Evolutionary conservation across 2,888 invertebrate genomes (phyloP).

Genomic region (Trichopoda pennipes): DNA sequence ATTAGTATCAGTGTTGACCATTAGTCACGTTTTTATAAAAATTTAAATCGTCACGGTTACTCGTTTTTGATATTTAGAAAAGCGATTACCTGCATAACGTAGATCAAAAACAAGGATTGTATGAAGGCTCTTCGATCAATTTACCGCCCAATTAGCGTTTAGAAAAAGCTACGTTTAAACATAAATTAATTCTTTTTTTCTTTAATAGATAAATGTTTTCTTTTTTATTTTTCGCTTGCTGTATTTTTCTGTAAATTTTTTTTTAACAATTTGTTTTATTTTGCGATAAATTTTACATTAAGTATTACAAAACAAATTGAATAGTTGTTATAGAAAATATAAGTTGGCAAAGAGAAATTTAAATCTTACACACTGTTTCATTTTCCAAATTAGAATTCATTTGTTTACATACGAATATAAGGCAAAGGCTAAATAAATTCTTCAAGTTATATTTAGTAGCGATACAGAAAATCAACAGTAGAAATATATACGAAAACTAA

Average conservation of each 20-base stretch:
- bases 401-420: slow-evolving; percentile 30
- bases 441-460: not conserved
- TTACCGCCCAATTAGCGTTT: not conserved
- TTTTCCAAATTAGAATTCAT: slow-evolving; percentile 28
- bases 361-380: slow-evolving; percentile 53
- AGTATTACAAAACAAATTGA: slow-evolving; percentile 51
- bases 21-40: no score
- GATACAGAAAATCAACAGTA: slow-evolving; percentile 2
- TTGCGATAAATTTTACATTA: slow-evolving; percentile 28
- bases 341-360: slow-evolving; percentile 46
- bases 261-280: slow-evolving; percentile 37
- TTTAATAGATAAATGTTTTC: slow-evolving; percentile 43
- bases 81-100: no score
- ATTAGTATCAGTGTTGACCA: no score
- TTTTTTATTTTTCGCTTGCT: slow-evolving; percentile 24
- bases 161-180: not conserved
- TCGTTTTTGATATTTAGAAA: no score
- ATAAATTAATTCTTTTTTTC: not conserved
- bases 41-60: no score
- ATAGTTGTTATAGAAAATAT: slow-evolving; percentile 31
- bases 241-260: slow-evolving; percentile 34
- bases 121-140: no score
- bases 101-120: no score
- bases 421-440: slow-evolving; percentile 8
- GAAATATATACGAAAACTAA: slow-evolving; percentile 8